Percentiles rank a stretch among this genome's conserved stretches.
Conservation (phyloP, 2,888 invertebrate species). For the Hypolimnas misippus region DNA sequence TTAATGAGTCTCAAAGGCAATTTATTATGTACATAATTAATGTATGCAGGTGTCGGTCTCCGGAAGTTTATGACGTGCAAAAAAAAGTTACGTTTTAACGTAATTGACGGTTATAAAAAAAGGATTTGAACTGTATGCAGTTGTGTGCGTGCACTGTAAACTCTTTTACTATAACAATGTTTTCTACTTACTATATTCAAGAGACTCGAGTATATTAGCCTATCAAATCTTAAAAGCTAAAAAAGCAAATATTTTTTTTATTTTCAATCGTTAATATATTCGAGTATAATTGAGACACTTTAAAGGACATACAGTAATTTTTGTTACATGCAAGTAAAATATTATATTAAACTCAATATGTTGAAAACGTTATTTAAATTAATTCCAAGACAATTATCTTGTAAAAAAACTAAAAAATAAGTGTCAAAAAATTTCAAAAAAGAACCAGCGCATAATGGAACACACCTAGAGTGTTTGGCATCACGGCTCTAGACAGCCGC, state of each 20-base stretch:
- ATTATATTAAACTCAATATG: too few species aligned
- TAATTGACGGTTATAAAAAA: constrained; percentile 1
- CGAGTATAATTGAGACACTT: too few species aligned
- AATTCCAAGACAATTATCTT: too few species aligned
- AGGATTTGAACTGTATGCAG: not conserved
- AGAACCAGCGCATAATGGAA: constrained; percentile 47
- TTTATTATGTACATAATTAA: not conserved
- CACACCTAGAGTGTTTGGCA: constrained; percentile 62
- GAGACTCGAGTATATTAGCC: not conserved
- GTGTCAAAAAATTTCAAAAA: not conserved
- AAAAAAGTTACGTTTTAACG: not conserved
- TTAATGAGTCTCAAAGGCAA: not conserved
- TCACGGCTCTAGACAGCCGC: constrained; percentile 66
- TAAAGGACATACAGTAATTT: too few species aligned
- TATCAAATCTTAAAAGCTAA: too few species aligned
- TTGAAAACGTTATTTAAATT: too few species aligned
- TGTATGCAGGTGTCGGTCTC: not conserved
- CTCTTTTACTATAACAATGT: not conserved
- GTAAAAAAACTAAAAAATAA: not conserved
- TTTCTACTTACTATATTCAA: not conserved
- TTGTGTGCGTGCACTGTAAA: not conserved
- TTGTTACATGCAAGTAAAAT: too few species aligned
- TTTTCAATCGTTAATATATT: too few species aligned
- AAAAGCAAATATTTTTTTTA: too few species aligned
- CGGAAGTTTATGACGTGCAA: not conserved